These are phyloP conservation scores for Spea multiplicata DNA, from an alignment of 2,113 vertebrate species.

Conservation along the genomic window DNA sequence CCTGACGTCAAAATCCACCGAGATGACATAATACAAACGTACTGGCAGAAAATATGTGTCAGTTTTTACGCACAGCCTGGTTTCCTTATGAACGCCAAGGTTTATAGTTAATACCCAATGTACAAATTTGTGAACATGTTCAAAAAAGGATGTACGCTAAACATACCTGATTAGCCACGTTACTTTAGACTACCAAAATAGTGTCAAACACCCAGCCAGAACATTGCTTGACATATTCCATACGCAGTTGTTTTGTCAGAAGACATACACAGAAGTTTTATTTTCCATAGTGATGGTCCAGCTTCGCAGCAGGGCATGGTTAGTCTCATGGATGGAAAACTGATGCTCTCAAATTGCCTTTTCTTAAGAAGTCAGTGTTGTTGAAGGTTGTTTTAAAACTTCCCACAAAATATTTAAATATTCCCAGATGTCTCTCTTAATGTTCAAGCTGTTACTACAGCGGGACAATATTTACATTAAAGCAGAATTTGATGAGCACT, in stretches of 20 bases:
- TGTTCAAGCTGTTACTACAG: conserved; percentile 18
- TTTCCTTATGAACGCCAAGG: conserved; percentile 42
- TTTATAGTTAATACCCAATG: conserved; percentile 20
- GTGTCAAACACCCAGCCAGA: conserved; percentile 45
- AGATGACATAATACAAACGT: conserved; percentile 27
- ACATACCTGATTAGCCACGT: conserved; percentile 36
- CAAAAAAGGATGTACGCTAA: conserved; percentile 55
- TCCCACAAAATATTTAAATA: conserved; percentile 3
- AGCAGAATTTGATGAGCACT: neutral
- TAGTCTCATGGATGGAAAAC: conserved; percentile 43
- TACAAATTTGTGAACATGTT: conserved; percentile 41
- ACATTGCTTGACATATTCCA: conserved; percentile 54
- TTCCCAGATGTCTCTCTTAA: neutral
- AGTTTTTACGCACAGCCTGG: fast-evolving
- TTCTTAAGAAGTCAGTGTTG: conserved; percentile 33
- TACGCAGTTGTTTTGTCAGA: conserved; percentile 51
- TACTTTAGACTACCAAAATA: conserved; percentile 53
- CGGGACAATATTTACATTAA: neutral
- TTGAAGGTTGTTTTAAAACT: conserved; percentile 29
- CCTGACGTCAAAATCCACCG: neutral
- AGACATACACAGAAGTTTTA: conserved; percentile 52
- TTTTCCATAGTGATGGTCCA: conserved; percentile 53
- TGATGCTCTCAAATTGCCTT: neutral
- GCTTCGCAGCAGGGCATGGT: neutral
- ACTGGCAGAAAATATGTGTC: conserved; percentile 11